phyloP scores from a whole-genome alignment of 2,888 invertebrate species.

The Stenoptilia bipunctidactyla region DNA sequence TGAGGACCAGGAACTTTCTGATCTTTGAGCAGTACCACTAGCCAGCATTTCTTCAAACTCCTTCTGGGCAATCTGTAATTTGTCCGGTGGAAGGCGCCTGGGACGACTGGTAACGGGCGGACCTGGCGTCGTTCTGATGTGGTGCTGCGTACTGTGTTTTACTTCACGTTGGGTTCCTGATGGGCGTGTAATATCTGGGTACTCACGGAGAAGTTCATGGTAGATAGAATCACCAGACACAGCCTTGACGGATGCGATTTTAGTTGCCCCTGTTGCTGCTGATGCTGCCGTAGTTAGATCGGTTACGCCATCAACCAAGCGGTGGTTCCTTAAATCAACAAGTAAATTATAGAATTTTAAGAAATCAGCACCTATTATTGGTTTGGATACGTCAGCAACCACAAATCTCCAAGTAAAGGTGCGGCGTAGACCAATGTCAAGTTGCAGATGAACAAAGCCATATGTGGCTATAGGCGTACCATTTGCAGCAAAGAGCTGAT shows the following conservation, averaged over 20 bases:
- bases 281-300: background rate
- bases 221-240: background rate
- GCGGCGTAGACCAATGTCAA: conserved; percentile 7
- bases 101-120: conserved; percentile 12
- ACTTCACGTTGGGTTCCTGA: background rate
- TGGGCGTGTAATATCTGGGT: background rate
- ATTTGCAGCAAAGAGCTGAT: conserved; percentile 5
- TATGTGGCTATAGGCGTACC: conserved; percentile 2
- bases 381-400: conserved; percentile 8
- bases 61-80: conserved; percentile 12
- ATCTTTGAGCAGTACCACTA: conserved; percentile 16
- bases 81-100: conserved; percentile 16
- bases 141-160: conserved; percentile 10
- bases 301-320: conserved; percentile 9
- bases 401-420: conserved; percentile 5
- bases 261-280: background rate
- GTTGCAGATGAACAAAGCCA: conserved; percentile 1
- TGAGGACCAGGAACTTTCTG: conserved; percentile 21
- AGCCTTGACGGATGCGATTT: background rate
- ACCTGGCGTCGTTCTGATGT: no score
- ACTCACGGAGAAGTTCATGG: background rate
- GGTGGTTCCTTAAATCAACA: no score
- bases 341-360: conserved; percentile 7
- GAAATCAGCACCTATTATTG: conserved; percentile 12
- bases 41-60: conserved; percentile 19